Conservation (phyloP, 2,113 vertebrate species). For the Boleophthalmus pectinirostris region DNA sequence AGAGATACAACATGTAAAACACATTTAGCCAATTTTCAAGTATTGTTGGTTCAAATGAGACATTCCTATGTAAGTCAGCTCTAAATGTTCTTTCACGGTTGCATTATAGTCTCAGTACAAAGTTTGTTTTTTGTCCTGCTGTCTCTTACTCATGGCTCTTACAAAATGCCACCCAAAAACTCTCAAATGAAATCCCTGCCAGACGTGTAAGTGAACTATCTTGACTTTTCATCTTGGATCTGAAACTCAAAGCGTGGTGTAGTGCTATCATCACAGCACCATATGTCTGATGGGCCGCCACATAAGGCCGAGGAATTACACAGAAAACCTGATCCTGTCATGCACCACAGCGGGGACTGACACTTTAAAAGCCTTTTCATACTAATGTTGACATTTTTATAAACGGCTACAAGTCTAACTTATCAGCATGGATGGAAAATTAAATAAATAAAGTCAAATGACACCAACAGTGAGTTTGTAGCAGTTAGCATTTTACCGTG, state of each 20-base stretch:
- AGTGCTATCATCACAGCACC: conserved; percentile 6
- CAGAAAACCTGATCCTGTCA: conserved; percentile 29
- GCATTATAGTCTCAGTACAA: conserved; percentile 1
- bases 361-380: conserved; percentile 43
- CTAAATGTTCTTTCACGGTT: not conserved
- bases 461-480: conserved; percentile 18
- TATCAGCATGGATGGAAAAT: not conserved
- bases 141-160: not conserved
- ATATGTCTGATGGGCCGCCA: not conserved
- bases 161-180: not conserved
- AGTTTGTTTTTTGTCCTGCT: not conserved
- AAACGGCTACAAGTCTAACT: conserved; percentile 10
- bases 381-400: conserved; percentile 21
- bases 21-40: no score
- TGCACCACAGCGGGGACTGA: conserved; percentile 12
- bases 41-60: no score
- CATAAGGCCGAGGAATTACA: conserved; percentile 17
- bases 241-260: not conserved
- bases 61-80: no score
- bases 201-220: not conserved
- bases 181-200: not conserved
- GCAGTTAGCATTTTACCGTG: conserved; percentile 33
- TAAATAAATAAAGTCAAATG: not conserved
- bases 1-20: no score
- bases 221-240: conserved; percentile 12